Conservation (phyloP, 2,888 invertebrate species). For the Hololepta plana region DNA sequence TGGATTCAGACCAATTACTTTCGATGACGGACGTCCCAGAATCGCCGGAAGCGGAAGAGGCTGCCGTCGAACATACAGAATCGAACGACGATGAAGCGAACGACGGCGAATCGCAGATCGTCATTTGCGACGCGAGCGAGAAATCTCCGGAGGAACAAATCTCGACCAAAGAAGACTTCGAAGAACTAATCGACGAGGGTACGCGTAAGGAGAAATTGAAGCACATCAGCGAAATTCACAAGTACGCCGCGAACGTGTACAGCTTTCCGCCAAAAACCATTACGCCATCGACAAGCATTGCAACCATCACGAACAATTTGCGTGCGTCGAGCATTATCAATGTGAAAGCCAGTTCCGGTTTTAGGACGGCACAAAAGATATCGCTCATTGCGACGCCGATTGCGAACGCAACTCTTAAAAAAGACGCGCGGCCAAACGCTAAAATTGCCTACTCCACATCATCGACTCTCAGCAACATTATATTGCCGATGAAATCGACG, state of each 20-base stretch:
- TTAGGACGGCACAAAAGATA: no score
- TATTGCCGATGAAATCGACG: constrained; percentile 18
- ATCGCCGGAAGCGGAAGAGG: constrained; percentile 34
- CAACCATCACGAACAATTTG: no score
- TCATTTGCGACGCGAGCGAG: constrained; percentile 38
- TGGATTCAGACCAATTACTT: constrained; percentile 21
- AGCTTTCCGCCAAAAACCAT: constrained; percentile 15
- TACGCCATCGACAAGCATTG: constrained; percentile 7
- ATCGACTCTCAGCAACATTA: constrained; percentile 20
- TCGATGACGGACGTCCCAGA: constrained; percentile 31
- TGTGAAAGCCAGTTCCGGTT: no score
- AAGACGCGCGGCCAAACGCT: constrained; percentile 1
- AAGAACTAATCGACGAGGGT: constrained; percentile 43
- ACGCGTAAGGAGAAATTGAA: constrained; percentile 33
- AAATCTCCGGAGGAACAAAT: constrained; percentile 45
- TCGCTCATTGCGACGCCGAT: no score
- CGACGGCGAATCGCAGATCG: constrained; percentile 37
- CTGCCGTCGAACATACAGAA: constrained; percentile 22
- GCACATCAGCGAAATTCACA: constrained; percentile 24
- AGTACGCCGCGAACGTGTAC: constrained; percentile 19
- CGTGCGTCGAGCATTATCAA: no score
- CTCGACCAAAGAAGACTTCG: constrained; percentile 46
- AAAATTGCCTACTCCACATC: constrained; percentile 9
- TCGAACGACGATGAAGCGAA: constrained; percentile 30
- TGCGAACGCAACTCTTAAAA: constrained; percentile 4